Evolutionary conservation across 1,140 invertebrate species (phyloP), one percentile per base, ranked within the genome.

Genomic region (Fopius arisanus): DNA sequence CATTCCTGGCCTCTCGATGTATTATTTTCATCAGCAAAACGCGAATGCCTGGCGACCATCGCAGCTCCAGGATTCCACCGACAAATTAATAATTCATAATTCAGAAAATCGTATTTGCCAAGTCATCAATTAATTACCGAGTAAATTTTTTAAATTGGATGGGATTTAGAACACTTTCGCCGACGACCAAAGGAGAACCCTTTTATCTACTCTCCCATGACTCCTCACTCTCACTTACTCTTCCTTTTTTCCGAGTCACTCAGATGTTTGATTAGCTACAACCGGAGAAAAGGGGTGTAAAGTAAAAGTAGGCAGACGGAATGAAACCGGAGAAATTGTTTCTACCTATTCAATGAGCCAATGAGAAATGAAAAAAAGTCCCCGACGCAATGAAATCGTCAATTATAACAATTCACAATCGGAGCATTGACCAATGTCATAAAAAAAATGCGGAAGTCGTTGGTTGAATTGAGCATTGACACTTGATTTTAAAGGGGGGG

Each of bases 381-480:
- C n/a, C n/a, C n/a, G n/a, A n/a, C n/a, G n/a, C n/a, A n/a, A n/a
- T n/a, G n/a, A n/a, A n/a, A n/a, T n/a, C n/a, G n/a, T n/a, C n/a
- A n/a, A n/a, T n/a, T n/a, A n/a, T n/a, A n/a, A n/a, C 33, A 7
- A 7, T 37, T 37, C 9, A 37, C 7, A 48, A 48, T 48, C 43
- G 14, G 43, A 48, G 2, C 43, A 48, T 59, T 23, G 54, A 59
- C 10, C 23, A 59, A 14, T 23, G 14, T 23, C 9, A 48, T 51
- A 51, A 51, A 21, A 48, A 51, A 14, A 59, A 59, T 59, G 54
- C 54, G 54, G 54, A 59, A 59, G 54, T 59, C 6, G 28, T 40
- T 54, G 33, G 48, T 72, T 66, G 28, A 70, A 41, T 66, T 40
- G 28, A 70, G 62, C 28, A 68, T 75, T 59, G 19, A 29, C 31